Base-by-base conservation (phyloP, 2,113 vertebrate genomes). In the Upupa epops region DNA sequence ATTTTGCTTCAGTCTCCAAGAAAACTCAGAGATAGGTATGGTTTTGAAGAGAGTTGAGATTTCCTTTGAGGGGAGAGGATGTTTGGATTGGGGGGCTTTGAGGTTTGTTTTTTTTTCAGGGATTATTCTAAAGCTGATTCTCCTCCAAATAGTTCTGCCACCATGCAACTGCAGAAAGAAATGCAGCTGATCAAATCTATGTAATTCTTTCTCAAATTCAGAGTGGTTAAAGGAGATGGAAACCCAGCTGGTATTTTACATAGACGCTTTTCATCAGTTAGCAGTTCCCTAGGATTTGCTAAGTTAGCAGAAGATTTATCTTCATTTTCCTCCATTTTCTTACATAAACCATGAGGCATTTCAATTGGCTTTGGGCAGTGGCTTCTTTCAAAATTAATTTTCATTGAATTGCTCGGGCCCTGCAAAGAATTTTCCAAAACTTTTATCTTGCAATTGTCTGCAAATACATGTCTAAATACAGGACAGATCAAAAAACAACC, bases 41-140 rank as follows among this genome's bases (percentile, higher is more conserved):
- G 55, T 28, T 9, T 5, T 15, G 32, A 15, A 97, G 87, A 46
- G 7, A 2, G 2, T 13, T 63, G 20, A 31, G 13, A 28, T 37
- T 70, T 73, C 46, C n/a, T n/a, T n/a, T n/a, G n/a, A n/a, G n/a
- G 21, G 48, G 36, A 10, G 3, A 0, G 4, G 63, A 63, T 15
- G 6, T 52, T 61, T 29, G 13, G 12, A 58, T 60, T 7, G 5
- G 25, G 36, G 6, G 14, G 5, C 17, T 21, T 8, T 40, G 48
- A 40, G 3, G 5, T 13, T 60, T 42, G 15, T 58, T 37, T 46
- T n/a, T 93, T 6, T 28, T 40, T 73, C 96, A 96, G 5, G 90
- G 51, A 73, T 97, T 98, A 74, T 80, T 84, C 56, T 60, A 77
- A 85, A 94, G 96, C 79, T 97, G 98, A 89, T 98, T 98, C 72